Percentiles rank a stretch among this genome's conserved stretches.
Conservation (phyloP, 2,113 vertebrate species). For the Elephas maximus region DNA sequence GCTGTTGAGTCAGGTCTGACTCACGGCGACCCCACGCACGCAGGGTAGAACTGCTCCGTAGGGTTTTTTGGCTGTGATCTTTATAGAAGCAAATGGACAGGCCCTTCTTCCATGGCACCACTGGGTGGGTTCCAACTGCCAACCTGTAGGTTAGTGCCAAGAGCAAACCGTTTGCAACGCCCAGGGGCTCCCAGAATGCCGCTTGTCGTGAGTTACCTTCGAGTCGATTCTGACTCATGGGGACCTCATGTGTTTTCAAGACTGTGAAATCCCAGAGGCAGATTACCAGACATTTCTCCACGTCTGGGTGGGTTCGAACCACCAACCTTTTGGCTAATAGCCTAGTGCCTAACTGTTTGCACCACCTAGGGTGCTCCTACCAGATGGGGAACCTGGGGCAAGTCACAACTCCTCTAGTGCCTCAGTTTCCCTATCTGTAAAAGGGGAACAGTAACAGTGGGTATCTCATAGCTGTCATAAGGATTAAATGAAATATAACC, state of each 20-base stretch:
- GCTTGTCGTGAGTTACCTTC: neutral
- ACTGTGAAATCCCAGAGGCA: neutral
- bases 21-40: neutral
- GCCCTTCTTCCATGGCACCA: neutral
- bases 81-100: neutral
- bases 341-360: neutral
- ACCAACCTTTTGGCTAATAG: neutral
- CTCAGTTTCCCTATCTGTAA: neutral
- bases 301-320: no score
- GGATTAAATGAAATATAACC: fast-evolving
- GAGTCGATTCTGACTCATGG: neutral
- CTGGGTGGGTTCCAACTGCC: no score
- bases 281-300: neutral
- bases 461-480: fast-evolving
- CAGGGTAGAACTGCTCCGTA: neutral
- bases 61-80: neutral
- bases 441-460: neutral
- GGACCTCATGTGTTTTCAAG: neutral
- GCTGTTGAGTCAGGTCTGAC: neutral
- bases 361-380: neutral
- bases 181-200: no score
- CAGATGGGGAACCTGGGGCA: neutral
- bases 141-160: neutral
- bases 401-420: neutral
- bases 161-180: neutral